phyloP scores from a whole-genome alignment of 2,888 invertebrate species.

The Anoplius nigerrimus region DNA sequence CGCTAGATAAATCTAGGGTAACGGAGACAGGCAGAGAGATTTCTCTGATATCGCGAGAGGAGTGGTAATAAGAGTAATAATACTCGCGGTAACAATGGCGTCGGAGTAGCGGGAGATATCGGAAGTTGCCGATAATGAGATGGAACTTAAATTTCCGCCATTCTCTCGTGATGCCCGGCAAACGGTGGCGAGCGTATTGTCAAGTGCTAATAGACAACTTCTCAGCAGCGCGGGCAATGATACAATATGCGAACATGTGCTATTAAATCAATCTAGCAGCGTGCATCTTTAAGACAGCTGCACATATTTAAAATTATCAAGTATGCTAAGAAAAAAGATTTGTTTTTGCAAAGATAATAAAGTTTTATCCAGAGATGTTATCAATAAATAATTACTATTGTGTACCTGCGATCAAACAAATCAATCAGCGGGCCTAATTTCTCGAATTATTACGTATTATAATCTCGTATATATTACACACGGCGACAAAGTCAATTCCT shows the following conservation, averaged over 20 bases:
- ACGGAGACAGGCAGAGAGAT: constrained; percentile 18
- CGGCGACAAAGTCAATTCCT: constrained; percentile 38
- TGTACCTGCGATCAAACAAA: too few relatives aligned
- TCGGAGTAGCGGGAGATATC: constrained; percentile 38
- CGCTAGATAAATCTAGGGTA: not conserved
- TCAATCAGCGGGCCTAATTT: too few relatives aligned
- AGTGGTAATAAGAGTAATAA: constrained; percentile 38
- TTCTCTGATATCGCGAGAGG: constrained; percentile 32
- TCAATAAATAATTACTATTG: too few relatives aligned
- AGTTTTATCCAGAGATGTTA: too few relatives aligned
- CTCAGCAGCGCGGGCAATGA: not conserved
- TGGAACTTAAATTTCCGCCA: constrained; percentile 49
- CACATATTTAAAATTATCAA: too few relatives aligned
- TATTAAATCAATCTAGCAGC: too few relatives aligned
- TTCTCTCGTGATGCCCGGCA: constrained; percentile 21
- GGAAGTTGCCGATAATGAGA: constrained; percentile 49
- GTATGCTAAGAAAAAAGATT: too few relatives aligned
- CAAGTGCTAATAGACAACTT: constrained; percentile 1
- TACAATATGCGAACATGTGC: not conserved
- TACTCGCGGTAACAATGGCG: constrained; percentile 38
- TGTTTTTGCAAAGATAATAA: too few relatives aligned
- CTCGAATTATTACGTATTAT: too few relatives aligned
- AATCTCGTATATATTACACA: too few relatives aligned
- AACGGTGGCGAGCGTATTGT: not conserved
- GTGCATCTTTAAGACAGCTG: too few relatives aligned